A percentile compares a stretch with the other conserved stretches of the same genome.
phyloP scores from a whole-genome alignment of 2,888 invertebrate species.

The Quadroppia sp. region DNA sequence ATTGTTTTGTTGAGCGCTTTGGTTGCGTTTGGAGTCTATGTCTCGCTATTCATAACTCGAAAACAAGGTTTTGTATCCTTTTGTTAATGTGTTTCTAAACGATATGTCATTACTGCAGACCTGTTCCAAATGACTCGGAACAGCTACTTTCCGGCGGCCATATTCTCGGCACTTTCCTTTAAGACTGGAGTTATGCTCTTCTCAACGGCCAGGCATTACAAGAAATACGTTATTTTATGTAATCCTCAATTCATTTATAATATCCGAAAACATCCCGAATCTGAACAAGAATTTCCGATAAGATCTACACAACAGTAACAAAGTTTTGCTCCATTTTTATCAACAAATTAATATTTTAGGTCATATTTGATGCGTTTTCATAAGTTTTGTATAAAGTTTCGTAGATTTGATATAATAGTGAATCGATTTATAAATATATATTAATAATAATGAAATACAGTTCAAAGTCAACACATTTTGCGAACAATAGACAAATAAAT shows the following conservation, averaged over 20 bases:
- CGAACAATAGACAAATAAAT: not conserved
- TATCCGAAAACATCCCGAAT: conserved; percentile 8
- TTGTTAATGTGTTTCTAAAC: not conserved
- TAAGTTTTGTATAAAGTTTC: no score
- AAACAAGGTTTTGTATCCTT: conserved; percentile 34
- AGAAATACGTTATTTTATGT: conserved; percentile 28
- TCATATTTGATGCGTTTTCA: not conserved
- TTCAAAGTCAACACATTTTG: no score
- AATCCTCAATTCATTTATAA: conserved; percentile 23
- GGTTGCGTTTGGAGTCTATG: conserved; percentile 18
- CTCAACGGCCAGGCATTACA: conserved; percentile 20
- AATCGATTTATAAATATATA: no score
- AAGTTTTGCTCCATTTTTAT: not conserved
- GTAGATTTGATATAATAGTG: no score
- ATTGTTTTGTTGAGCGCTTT: conserved; percentile 1
- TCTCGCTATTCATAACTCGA: conserved; percentile 29
- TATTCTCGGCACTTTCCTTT: conserved; percentile 13
- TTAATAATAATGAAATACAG: no score
- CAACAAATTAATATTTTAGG: not conserved
- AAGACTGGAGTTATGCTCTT: conserved; percentile 4
- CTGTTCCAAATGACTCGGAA: not conserved
- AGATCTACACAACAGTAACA: no score
- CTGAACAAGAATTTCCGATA: conserved; percentile 21
- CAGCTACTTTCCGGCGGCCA: conserved; percentile 15
- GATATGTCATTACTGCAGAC: not conserved